phyloP scores from a whole-genome alignment of 2,888 invertebrate species.

The Parapristionchus giblindavisi region DNA sequence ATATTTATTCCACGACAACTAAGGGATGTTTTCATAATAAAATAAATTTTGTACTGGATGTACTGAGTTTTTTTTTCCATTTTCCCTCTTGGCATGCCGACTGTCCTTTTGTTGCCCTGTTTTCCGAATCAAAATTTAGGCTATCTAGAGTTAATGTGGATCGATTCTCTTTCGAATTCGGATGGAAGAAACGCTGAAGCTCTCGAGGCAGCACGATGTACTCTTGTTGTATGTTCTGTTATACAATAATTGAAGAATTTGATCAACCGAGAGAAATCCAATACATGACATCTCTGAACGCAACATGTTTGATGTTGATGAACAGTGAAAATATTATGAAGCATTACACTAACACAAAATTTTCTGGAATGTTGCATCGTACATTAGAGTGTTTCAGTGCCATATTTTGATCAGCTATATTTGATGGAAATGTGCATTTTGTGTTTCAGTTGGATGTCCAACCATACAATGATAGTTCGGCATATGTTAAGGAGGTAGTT shows the following conservation, averaged over 20 bases:
- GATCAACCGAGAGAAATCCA: too few species aligned
- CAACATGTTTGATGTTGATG: too few species aligned
- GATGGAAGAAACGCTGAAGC: neutral
- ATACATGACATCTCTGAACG: too few species aligned
- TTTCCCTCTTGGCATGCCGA: neutral
- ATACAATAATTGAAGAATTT: neutral
- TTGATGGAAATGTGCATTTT: too few species aligned
- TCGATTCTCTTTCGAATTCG: neutral
- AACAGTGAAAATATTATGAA: too few species aligned
- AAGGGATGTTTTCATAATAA: too few species aligned
- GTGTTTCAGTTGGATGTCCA: slow-evolving; percentile 8
- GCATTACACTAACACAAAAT: too few species aligned
- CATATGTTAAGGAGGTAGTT: slow-evolving; percentile 39
- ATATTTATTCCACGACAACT: too few species aligned
- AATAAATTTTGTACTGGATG: too few species aligned
- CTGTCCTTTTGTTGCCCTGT: neutral
- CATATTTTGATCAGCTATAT: too few species aligned
- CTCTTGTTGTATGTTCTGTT: neutral
- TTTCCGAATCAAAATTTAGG: slow-evolving; percentile 7
- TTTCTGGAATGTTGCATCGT: too few species aligned
- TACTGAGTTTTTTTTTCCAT: neutral
- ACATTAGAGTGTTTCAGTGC: too few species aligned
- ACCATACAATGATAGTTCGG: neutral
- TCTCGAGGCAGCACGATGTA: neutral
- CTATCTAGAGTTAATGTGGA: slow-evolving; percentile 31